Base-by-base conservation (phyloP, 2,888 invertebrate genomes). In the Drosophila paramelanica region DNA sequence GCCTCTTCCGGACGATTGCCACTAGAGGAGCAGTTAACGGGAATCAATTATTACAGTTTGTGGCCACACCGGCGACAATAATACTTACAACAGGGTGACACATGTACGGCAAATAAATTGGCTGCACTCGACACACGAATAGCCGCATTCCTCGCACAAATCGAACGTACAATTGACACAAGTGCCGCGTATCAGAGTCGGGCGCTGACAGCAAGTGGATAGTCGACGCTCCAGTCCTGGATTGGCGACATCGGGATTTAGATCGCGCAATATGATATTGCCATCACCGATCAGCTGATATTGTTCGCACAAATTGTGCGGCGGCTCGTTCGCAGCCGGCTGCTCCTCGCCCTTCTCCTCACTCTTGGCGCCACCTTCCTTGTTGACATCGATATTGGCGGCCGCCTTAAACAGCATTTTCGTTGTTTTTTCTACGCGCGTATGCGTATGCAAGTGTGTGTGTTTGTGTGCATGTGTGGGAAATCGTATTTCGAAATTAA, bases 81-180 rank as follows among this genome's bases (percentile, higher is more conserved):
- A 27, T 31, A 90, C 91, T 82, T 67, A 90, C 90, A 90, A 90
- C 25, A 90, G 14, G 6, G 80, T 77, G 1, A 91, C 89, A 60
- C 90, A 91, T 4, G 77, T 72, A 58, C 79, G 86, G 58, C 90
- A 91, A 4, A 91, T 70, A 20, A 90, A 91, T 0, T 69, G 49
- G 0, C 49, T 65, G 68, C 90, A 91, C 13, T 90, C 90, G 1
- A 58, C 41, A 50, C 90, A 91, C 1, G 90, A 91, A 51, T 82
- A 89, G 1, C 90, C 90, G 50, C 90, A 91, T 42, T 84, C 89
- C 59, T 91, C 90, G 49, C 90, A 91, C 33, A 91, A 62, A 3
- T 79, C 74, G 31, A 83, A 81, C 11, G 73, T 64, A 45, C 90
- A 91, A 49, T 89, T 89, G 2, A 43, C 53, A 14, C 90, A 91